These are phyloP conservation scores for Siniperca knerii DNA, from an alignment of 2,113 vertebrate species.

Conservation along the genomic window DNA sequence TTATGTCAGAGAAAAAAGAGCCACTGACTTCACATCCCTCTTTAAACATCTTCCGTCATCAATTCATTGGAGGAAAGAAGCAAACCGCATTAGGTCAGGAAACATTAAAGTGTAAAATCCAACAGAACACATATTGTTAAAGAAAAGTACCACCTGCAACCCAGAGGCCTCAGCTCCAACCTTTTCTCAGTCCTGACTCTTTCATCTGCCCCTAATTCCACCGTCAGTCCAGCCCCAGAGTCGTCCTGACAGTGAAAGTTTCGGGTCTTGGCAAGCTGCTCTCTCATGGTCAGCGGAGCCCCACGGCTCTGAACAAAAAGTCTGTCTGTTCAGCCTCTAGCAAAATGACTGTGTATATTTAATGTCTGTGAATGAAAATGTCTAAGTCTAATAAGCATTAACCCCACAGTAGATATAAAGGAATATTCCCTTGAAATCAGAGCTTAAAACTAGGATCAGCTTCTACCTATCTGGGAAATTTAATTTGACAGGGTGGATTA, in stretches of 20 bases:
- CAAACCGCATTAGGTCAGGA: neutral
- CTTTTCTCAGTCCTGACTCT: conserved; percentile 32
- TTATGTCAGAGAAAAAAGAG: neutral
- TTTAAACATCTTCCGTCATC: neutral
- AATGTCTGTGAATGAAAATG: conserved; percentile 37
- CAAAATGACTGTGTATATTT: conserved; percentile 42
- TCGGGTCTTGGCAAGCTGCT: conserved; percentile 21
- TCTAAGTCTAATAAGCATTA: neutral
- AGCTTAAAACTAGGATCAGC: neutral
- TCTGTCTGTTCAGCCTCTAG: conserved; percentile 43
- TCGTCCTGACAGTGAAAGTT: conserved; percentile 51
- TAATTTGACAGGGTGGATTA: conserved; percentile 39
- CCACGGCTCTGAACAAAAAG: conserved; percentile 49
- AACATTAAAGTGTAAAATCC: neutral
- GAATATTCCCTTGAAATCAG: conserved; percentile 24
- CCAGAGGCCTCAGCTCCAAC: neutral
- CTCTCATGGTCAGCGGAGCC: conserved; percentile 45
- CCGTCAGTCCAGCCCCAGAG: conserved; percentile 7
- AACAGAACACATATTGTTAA: neutral
- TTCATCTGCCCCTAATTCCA: conserved; percentile 58
- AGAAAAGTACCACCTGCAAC: conserved; percentile 49
- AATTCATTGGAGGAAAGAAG: neutral
- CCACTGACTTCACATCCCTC: neutral
- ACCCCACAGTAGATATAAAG: conserved; percentile 2
- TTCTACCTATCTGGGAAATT: conserved; percentile 4